phyloP scores from a whole-genome alignment of 2,797 vertebrate genomes.

The Pseudochirops corinnae region DNA sequence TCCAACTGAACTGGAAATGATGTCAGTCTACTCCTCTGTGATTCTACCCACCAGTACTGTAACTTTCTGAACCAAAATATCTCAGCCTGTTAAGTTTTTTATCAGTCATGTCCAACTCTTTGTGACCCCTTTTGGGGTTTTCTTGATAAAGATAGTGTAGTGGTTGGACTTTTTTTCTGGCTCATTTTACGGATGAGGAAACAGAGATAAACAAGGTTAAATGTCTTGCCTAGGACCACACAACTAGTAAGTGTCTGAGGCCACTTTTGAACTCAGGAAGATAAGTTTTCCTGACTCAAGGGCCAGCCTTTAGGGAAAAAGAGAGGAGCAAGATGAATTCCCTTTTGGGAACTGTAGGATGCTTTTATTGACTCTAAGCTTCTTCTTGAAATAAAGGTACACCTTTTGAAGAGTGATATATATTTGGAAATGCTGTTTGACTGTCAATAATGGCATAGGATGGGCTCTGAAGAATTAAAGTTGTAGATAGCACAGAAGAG shows the following conservation, averaged over 20 bases:
- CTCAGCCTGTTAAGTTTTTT: neutral
- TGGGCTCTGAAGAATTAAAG: neutral
- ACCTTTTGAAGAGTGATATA: neutral
- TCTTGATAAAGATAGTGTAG: neutral
- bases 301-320: neutral
- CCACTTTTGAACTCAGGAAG: neutral
- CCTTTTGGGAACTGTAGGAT: neutral
- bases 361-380: neutral
- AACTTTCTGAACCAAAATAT: neutral
- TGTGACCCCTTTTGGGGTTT: neutral
- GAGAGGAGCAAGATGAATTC: neutral
- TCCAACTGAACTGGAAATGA: neutral
- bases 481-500: neutral
- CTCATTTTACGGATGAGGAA: neutral
- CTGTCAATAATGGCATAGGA: neutral
- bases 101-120: neutral
- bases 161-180: neutral
- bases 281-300: neutral
- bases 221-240: neutral
- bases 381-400: neutral
- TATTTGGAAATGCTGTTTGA: neutral
- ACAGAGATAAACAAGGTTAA: neutral
- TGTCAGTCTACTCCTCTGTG: neutral
- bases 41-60: neutral
- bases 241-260: neutral